These are phyloP conservation scores for Drosophila meridiana DNA, from an alignment of 2,888 invertebrate genomes.

Conservation along the genomic window DNA sequence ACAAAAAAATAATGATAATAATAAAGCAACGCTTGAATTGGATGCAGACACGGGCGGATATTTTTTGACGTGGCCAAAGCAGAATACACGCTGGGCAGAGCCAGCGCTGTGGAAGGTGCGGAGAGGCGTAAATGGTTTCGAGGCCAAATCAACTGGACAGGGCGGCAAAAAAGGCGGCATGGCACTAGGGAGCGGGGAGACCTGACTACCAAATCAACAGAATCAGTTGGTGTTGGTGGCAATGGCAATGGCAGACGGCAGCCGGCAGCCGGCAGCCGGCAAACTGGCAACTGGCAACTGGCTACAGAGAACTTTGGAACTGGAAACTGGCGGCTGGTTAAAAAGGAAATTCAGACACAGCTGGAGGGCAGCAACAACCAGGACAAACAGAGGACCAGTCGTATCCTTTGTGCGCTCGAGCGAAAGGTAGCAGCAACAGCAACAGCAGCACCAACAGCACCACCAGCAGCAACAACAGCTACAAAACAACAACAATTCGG, in stretches of 20 bases:
- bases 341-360: conserved; percentile 62
- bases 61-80: conserved; percentile 76
- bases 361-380: conserved; percentile 65
- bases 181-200: conserved; percentile 14
- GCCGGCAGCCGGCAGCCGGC: conserved; percentile 24
- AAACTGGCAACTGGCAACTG: conserved; percentile 33
- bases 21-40: conserved; percentile 64
- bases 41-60: conserved; percentile 81
- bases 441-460: conserved; percentile 22
- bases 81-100: conserved; percentile 72
- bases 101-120: conserved; percentile 13
- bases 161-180: conserved; percentile 19
- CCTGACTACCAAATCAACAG: conserved; percentile 45
- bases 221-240: conserved; percentile 46
- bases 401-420: conserved; percentile 70
- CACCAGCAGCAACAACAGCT: conserved; percentile 28
- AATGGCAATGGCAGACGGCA: conserved; percentile 22
- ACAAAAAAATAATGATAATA: conserved; percentile 59
- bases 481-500: conserved; percentile 42
- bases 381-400: conserved; percentile 34
- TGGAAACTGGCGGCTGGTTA: conserved; percentile 57
- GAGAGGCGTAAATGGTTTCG: conserved; percentile 74
- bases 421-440: conserved; percentile 59
- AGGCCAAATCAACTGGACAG: conserved; percentile 64
- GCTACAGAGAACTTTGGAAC: conserved; percentile 32